Percentiles rank a stretch among this genome's conserved stretches.
Evolutionary conservation across 2,797 vertebrate species (phyloP).

Genomic region (Labroides dimidiatus): DNA sequence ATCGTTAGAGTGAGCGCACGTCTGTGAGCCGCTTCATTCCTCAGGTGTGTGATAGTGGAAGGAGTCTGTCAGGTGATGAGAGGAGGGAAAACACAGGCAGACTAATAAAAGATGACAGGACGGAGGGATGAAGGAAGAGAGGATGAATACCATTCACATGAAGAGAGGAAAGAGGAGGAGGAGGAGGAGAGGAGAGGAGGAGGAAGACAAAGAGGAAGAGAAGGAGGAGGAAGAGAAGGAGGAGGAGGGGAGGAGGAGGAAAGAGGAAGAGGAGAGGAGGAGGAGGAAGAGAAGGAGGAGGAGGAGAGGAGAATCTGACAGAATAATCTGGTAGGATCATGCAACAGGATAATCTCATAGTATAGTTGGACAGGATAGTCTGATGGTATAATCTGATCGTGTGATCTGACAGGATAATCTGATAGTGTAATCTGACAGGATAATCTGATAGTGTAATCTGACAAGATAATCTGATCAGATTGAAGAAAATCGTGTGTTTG

Average conservation of each 20-base stretch:
- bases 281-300: conserved; percentile 16
- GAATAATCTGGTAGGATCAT: too few species aligned
- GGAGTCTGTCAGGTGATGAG: conserved; percentile 38
- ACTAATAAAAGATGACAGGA: background rate
- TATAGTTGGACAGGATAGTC: too few species aligned
- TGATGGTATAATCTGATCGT: too few species aligned
- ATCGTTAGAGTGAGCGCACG: background rate
- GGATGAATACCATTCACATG: conserved; percentile 11
- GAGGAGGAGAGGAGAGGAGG: background rate
- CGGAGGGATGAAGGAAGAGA: background rate
- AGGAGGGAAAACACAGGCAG: conserved; percentile 4
- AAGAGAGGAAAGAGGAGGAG: background rate
- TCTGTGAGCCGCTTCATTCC: conserved; percentile 30
- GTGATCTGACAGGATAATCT: too few species aligned
- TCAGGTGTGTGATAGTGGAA: conserved; percentile 57
- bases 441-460: too few species aligned
- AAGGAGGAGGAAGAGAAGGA: background rate
- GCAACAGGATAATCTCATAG: too few species aligned
- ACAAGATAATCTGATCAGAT: too few species aligned
- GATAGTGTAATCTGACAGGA: too few species aligned
- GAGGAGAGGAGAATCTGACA: conserved; percentile 45
- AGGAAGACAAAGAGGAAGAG: background rate
- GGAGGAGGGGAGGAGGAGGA: conserved; percentile 42
- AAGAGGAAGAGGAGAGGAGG: conserved; percentile 10
- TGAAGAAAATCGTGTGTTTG: too few species aligned